A percentile compares a stretch with the other conserved stretches of the same genome.
Conservation (phyloP, 2,888 invertebrate genomes). For the Pollenia angustigena region DNA sequence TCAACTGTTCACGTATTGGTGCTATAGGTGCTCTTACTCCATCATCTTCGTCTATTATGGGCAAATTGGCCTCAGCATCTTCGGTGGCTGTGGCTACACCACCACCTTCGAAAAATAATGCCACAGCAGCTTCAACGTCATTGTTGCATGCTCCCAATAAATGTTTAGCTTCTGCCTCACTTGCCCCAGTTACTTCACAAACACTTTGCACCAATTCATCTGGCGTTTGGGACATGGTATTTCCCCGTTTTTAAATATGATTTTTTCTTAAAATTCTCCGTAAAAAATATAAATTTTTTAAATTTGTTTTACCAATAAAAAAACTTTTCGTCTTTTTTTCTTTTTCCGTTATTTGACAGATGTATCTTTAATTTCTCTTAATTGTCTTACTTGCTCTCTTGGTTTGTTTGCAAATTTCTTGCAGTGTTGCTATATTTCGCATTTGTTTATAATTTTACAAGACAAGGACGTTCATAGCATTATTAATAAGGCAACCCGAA, state of each 20-base stretch:
- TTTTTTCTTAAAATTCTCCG: not conserved
- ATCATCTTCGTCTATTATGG: constrained; percentile 77
- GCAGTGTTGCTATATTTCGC: constrained; percentile 20
- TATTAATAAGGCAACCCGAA: too few relatives aligned
- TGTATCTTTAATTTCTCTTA: constrained; percentile 39
- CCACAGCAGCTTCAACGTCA: constrained; percentile 82
- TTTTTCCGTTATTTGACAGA: constrained; percentile 49
- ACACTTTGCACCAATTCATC: constrained; percentile 79
- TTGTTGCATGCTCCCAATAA: constrained; percentile 81
- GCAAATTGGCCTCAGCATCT: constrained; percentile 68
- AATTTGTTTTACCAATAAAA: constrained; percentile 60
- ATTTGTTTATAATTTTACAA: not conserved
- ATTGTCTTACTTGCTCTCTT: not conserved
- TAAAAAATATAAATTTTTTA: constrained; percentile 26
- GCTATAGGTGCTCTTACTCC: constrained; percentile 83
- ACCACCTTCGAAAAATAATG: constrained; percentile 81
- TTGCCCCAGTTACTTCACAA: constrained; percentile 82
- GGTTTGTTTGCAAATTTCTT: not conserved
- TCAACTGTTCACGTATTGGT: constrained; percentile 82
- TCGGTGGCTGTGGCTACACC: constrained; percentile 64
- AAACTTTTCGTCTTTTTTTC: constrained; percentile 35
- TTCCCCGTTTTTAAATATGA: constrained; percentile 19
- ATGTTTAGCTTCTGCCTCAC: constrained; percentile 79
- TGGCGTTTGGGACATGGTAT: constrained; percentile 70
- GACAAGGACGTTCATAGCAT: not conserved